These are phyloP conservation scores for Neodiprion lecontei DNA, from an alignment of 1,140 invertebrate species.

Conservation along the genomic window DNA sequence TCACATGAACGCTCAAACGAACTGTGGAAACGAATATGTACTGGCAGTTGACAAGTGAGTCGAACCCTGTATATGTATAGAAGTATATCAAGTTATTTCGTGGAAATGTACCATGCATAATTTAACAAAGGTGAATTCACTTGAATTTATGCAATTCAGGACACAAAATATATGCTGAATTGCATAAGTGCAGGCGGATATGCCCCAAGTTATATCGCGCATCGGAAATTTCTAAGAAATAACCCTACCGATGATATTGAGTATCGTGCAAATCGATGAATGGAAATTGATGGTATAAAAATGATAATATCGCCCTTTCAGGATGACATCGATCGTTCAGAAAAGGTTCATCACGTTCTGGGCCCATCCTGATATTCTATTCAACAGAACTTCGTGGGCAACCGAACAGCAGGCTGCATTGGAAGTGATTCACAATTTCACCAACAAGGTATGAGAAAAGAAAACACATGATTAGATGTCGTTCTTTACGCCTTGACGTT, in stretches of 20 bases:
- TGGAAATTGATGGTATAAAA: too few species aligned
- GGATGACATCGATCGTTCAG: conserved; percentile 52
- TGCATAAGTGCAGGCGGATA: too few species aligned
- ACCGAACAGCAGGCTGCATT: conserved; percentile 63
- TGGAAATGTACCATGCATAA: too few species aligned
- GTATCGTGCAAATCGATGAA: too few species aligned
- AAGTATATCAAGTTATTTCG: not conserved
- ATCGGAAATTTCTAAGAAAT: too few species aligned
- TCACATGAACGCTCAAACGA: conserved; percentile 68
- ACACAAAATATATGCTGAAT: too few species aligned
- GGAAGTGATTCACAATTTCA: conserved; percentile 67
- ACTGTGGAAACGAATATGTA: conserved; percentile 68
- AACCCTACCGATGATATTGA: too few species aligned
- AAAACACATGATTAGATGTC: not conserved
- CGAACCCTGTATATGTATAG: not conserved
- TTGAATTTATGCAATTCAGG: too few species aligned
- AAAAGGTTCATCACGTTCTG: conserved; percentile 66
- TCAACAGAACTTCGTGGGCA: conserved; percentile 60
- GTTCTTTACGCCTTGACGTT: not conserved
- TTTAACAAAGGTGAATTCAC: too few species aligned
- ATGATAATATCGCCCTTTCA: conserved; percentile 28
- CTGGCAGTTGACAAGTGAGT: conserved; percentile 64
- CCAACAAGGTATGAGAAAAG: conserved; percentile 49
- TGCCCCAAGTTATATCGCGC: too few species aligned
- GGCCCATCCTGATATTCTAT: conserved; percentile 65